Evolutionary conservation across 2,888 invertebrate genomes (phyloP).

Genomic region (Pseudolycoriella hygida): DNA sequence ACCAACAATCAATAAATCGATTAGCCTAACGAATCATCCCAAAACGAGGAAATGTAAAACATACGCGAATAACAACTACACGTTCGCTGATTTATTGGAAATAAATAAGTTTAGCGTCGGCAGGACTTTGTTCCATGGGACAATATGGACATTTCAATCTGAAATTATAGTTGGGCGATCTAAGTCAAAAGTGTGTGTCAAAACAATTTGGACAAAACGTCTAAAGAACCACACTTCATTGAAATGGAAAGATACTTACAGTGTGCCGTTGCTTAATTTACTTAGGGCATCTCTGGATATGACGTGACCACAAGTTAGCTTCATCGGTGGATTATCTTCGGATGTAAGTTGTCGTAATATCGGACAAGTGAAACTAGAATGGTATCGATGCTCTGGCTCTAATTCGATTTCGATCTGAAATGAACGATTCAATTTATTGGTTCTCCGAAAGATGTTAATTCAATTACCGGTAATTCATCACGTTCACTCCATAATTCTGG

Average conservation of each 20-base stretch:
- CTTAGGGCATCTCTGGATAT: slow-evolving; percentile 93
- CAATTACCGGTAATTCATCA: slow-evolving; percentile 80
- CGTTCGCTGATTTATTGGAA: slow-evolving; percentile 39
- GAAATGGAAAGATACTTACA: slow-evolving; percentile 39
- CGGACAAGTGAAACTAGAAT: slow-evolving; percentile 97
- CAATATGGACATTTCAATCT: slow-evolving; percentile 99
- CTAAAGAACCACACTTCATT: background rate
- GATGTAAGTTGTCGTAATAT: slow-evolving; percentile 93
- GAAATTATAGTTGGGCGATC: slow-evolving; percentile 21
- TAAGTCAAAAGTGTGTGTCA: no score
- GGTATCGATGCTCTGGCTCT: slow-evolving; percentile 78
- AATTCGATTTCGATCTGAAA: slow-evolving; percentile 85
- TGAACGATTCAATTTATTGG: slow-evolving; percentile 4
- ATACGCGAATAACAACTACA: no score
- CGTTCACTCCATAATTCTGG: slow-evolving; percentile 86
- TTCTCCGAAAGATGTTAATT: no score
- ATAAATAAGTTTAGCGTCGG: slow-evolving; percentile 81
- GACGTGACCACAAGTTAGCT: slow-evolving; percentile 93
- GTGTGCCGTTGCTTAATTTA: slow-evolving; percentile 82
- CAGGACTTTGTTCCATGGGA: slow-evolving; percentile 87
- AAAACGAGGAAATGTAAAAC: no score
- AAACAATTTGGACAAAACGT: slow-evolving; percentile 2
- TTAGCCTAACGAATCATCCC: no score
- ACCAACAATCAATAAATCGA: no score
- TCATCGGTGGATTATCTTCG: slow-evolving; percentile 93